phyloP scores from a whole-genome alignment of 2,888 invertebrate genomes.

The Maniola hyperantus region DNA sequence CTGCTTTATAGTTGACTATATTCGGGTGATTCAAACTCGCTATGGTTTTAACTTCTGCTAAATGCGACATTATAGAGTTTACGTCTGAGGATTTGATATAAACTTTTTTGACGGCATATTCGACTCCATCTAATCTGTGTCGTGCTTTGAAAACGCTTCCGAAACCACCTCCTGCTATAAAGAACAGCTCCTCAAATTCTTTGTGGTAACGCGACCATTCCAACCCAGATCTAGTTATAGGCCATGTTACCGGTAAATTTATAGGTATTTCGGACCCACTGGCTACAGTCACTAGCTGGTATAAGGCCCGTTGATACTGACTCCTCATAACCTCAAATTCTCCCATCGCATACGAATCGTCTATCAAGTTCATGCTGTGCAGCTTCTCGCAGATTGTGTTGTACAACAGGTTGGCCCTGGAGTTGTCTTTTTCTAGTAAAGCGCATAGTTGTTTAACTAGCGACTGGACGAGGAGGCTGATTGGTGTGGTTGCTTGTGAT shows the following conservation, averaged over 20 bases:
- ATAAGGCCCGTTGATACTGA: constrained; percentile 86
- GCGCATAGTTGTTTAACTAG: constrained; percentile 86
- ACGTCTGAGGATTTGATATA: constrained; percentile 85
- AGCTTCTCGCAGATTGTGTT: constrained; percentile 86
- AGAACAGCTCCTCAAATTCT: constrained; percentile 87
- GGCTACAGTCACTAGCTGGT: constrained; percentile 84
- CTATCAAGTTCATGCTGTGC: constrained; percentile 86
- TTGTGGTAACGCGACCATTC: constrained; percentile 86
- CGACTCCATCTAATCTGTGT: constrained; percentile 88
- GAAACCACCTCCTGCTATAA: constrained; percentile 89
- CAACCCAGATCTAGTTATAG: constrained; percentile 75
- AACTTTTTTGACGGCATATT: constrained; percentile 92
- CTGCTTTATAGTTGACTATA: constrained; percentile 91
- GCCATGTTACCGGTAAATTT: constrained; percentile 76
- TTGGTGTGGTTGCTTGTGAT: constrained; percentile 79
- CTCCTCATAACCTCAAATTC: constrained; percentile 87
- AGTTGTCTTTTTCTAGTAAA: constrained; percentile 84
- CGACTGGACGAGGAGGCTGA: constrained; percentile 87
- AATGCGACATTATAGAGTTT: constrained; percentile 84
- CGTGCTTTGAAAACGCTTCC: constrained; percentile 89
- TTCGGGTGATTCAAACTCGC: constrained; percentile 90
- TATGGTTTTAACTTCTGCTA: constrained; percentile 91
- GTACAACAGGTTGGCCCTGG: constrained; percentile 83
- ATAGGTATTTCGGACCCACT: constrained; percentile 79
- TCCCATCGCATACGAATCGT: constrained; percentile 86